These are phyloP conservation scores for Callosobruchus maculatus DNA, from an alignment of 2,888 invertebrate species.

Conservation along the genomic window DNA sequence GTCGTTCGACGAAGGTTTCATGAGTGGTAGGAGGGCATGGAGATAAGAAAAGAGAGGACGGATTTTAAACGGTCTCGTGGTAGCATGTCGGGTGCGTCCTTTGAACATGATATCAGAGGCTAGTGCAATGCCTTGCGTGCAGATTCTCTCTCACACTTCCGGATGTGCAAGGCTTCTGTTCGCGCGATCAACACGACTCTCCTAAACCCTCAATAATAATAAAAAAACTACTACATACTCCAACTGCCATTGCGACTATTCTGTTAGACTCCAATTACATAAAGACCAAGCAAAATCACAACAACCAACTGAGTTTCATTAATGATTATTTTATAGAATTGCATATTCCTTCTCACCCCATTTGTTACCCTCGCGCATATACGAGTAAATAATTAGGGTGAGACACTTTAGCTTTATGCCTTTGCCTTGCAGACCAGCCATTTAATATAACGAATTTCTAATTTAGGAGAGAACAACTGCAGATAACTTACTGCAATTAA, in stretches of 20 bases:
- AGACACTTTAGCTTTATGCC: constrained; percentile 37
- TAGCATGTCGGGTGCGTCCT: too few relatives aligned
- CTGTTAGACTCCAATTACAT: neutral
- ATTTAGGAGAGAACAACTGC: constrained; percentile 42
- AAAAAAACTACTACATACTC: too few relatives aligned
- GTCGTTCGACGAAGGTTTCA: too few relatives aligned
- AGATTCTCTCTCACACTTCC: too few relatives aligned
- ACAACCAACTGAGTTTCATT: neutral
- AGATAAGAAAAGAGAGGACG: too few relatives aligned
- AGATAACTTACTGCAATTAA: constrained; percentile 43
- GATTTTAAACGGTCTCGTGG: too few relatives aligned
- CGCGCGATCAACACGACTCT: too few relatives aligned
- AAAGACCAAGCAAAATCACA: neutral
- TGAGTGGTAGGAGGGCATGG: too few relatives aligned
- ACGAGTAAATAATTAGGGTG: constrained; percentile 43
- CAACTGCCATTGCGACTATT: neutral
- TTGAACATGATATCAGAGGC: too few relatives aligned
- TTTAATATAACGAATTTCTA: constrained; percentile 41
- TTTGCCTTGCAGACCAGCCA: constrained; percentile 35
- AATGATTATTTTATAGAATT: neutral
- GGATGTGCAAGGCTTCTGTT: too few relatives aligned
- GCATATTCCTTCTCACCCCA: neutral
- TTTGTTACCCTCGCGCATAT: constrained; percentile 18
- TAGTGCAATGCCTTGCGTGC: too few relatives aligned
- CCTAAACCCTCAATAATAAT: too few relatives aligned